A percentile compares a stretch with the other conserved stretches of the same genome.
phyloP scores from a whole-genome alignment of 2,888 invertebrate genomes.

The Sphaerophoria rueppellii region DNA sequence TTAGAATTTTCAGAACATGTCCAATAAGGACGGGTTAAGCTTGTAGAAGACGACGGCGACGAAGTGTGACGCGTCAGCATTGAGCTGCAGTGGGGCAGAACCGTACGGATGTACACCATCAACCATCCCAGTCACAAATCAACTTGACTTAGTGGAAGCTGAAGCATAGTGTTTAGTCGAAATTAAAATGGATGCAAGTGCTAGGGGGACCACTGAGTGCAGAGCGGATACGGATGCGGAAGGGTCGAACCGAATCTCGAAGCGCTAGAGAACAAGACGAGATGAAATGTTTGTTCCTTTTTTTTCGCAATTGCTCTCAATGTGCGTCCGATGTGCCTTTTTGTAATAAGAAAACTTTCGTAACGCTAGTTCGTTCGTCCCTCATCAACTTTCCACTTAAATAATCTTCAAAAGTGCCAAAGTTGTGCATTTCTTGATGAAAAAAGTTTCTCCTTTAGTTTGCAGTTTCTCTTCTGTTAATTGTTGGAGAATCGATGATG shows the following conservation, averaged over 20 bases:
- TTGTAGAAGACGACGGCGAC: too few relatives aligned
- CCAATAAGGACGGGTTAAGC: constrained; percentile 29
- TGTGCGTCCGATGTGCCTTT: constrained; percentile 45
- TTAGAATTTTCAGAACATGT: constrained; percentile 56
- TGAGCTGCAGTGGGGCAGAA: constrained; percentile 7
- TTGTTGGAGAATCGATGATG: constrained; percentile 65
- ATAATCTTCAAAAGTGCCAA: constrained; percentile 67
- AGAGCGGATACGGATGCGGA: constrained; percentile 15
- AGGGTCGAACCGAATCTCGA: constrained; percentile 1
- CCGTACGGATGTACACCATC: constrained; percentile 15
- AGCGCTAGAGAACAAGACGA: background rate
- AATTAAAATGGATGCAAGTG: constrained; percentile 57
- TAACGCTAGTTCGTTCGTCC: constrained; percentile 28
- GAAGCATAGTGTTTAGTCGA: constrained; percentile 51
- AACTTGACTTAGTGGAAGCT: constrained; percentile 56
- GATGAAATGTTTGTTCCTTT: constrained; percentile 8
- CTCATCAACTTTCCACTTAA: constrained; percentile 71
- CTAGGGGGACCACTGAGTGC: background rate
- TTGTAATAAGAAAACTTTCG: constrained; percentile 70
- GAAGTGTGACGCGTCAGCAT: too few relatives aligned
- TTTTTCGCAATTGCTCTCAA: constrained; percentile 27
- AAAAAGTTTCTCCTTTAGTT: constrained; percentile 66
- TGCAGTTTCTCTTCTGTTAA: constrained; percentile 63
- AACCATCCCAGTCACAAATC: constrained; percentile 58
- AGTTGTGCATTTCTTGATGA: constrained; percentile 72